Conservation (phyloP, 2,797 vertebrate species). For the Clarias fuscus region DNA sequence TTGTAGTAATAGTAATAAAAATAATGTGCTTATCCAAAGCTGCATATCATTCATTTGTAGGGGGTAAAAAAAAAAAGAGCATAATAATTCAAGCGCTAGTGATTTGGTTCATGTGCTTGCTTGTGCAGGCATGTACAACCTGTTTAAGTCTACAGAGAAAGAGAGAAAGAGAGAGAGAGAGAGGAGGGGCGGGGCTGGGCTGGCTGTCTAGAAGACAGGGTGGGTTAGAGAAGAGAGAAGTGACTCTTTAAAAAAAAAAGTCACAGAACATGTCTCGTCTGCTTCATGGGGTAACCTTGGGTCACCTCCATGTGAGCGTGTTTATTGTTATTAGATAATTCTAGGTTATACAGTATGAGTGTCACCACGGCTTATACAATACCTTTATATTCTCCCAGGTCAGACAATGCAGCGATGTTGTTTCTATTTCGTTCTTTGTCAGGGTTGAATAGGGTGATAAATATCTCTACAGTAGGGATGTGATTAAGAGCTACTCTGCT, state of each 20-base stretch:
- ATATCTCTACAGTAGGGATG: slow-evolving; percentile 26
- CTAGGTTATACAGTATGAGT: background rate
- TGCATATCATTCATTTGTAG: no score
- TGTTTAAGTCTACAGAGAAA: slow-evolving; percentile 30
- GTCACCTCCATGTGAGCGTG: slow-evolving; percentile 8
- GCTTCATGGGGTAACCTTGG: slow-evolving; percentile 1
- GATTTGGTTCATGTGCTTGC: slow-evolving; percentile 15
- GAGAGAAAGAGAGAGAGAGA: slow-evolving; percentile 39
- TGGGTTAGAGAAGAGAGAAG: slow-evolving; percentile 29
- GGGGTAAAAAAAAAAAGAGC: background rate
- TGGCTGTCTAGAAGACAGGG: slow-evolving; percentile 38
- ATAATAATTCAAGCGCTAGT: slow-evolving; percentile 17
- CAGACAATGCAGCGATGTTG: slow-evolving; percentile 9
- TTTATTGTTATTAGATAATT: slow-evolving; percentile 3
- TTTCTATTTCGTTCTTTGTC: background rate
- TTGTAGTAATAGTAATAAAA: no score
- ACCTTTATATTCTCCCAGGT: background rate
- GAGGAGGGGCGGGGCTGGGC: background rate
- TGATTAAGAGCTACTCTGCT: slow-evolving; percentile 34
- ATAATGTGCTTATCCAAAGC: no score
- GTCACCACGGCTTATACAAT: background rate
- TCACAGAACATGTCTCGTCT: slow-evolving; percentile 25
- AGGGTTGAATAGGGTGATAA: slow-evolving; percentile 30
- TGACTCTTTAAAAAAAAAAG: slow-evolving; percentile 29
- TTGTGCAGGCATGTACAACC: slow-evolving; percentile 24